Evolutionary conservation across 1,140 invertebrate species (phyloP), one percentile per base, ranked within the genome.

Genomic region (Diorhabda elongata): DNA sequence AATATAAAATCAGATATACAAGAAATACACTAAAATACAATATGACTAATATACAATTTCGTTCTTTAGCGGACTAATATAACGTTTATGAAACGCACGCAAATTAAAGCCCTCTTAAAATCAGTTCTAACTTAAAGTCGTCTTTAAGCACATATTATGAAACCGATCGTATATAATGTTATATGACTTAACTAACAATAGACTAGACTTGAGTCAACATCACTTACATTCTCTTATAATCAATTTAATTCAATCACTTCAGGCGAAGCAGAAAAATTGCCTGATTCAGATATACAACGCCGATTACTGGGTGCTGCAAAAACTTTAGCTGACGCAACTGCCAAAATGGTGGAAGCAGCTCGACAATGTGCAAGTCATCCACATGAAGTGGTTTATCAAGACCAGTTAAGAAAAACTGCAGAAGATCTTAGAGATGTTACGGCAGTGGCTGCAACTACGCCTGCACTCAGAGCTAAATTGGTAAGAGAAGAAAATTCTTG

Each of bases 281-380:
- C 92, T 0, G 94, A 97, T 81, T 90, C 92, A 0, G 95, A 98
- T 62, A 86, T 93, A 11, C 96, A 99, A 77, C 88, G 93, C 66
- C 87, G 95, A 70, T 81, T 99, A 4, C 81, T 98, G 58, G 95
- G 95, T 0, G 96, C 96, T 0, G 95, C 96, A 4, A 98, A 97
- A 81, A 84, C 92, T 60, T 83, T 99, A 8, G 97, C 97, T 2
- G 96, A 99, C 83, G 97, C 97, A 5, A 99, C 98, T 0, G 92
- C 95, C 0, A 88, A 91, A 71, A 93, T 98, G 90, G 96, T 98
- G 45, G 97, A 99, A 81, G 97, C 97, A 2, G 97, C 98, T 0
- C 89, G 98, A 70, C 88, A 92, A 4, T 97, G 95, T 82, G 93
- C 95, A 8, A 89, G 88, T 44, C 90, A 89, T 80, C 96, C 95